Evolutionary conservation across 2,888 invertebrate genomes (phyloP), one percentile per base, ranked within the genome.

Genomic region (Meiosimyza platycephala): DNA sequence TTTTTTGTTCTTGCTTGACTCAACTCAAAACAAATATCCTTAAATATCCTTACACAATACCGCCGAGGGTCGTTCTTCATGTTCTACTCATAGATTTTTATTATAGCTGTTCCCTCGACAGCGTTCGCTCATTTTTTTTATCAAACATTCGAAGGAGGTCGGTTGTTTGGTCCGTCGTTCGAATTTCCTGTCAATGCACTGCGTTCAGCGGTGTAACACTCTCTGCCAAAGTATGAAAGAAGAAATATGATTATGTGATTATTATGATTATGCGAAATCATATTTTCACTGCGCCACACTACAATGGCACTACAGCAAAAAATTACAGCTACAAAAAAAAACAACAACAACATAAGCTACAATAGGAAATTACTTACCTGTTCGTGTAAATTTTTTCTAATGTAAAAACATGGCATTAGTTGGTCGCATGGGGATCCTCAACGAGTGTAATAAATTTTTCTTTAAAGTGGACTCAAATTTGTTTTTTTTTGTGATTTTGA

Each of bases 211-310:
- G 40, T 40, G 40, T 40, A 40, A 9, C 3, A 18, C 18, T 15
- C 51, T 18, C 28, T 33, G 57, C 11, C 28, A 63, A 40, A 70
- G 70, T 55, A 62, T 54, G 68, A 13, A n/a, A 48, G 28, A 59
- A 68, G 68, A 68, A 68, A 68, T 70, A 63, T 52, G 54, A 54
- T 63, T 62, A 70, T 70, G 70, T 70, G 54, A 70, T 63, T 52
- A 70, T 70, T 70, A 70, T 70, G 70, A 70, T 70, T 70, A 70
- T 70, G 70, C 70, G 70, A 70, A 70, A 70, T 63, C 70, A 70
- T 63, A 70, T 70, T 70, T 67, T 70, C 70, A 15, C 60, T 51
- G 63, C 22, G 47, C 16, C 50, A 33, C 40, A 40, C 40, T 40
- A 40, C 9, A 11, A 40, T 13, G 64, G 18, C 64, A 28, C 28